Evolutionary conservation across 2,888 invertebrate species (phyloP).

Genomic region (Amphipyra berbera): DNA sequence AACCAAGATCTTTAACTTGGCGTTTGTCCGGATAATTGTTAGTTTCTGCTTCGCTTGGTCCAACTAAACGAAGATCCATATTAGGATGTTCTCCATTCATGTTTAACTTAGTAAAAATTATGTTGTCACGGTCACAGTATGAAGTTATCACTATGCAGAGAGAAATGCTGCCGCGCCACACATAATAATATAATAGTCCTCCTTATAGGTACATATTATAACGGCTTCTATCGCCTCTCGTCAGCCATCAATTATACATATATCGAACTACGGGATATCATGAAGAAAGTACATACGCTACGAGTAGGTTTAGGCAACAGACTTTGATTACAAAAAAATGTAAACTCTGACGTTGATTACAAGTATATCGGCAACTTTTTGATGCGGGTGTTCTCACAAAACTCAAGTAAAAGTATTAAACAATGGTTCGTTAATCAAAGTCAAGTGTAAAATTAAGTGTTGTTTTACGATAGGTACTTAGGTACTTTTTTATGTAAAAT

Average conservation of each 20-base stretch:
- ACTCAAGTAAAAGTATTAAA: conserved; percentile 16
- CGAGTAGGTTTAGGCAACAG: no score
- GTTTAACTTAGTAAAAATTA: no score
- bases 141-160: neutral
- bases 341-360: conserved; percentile 14
- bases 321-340: conserved; percentile 14
- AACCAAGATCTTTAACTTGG: no score
- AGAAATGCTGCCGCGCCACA: no score
- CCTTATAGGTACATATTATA: no score
- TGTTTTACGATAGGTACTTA: conserved; percentile 5
- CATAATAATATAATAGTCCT: neutral
- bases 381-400: conserved; percentile 16
- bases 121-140: no score
- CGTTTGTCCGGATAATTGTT: no score
- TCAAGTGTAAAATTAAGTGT: conserved; percentile 15
- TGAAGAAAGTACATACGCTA: neutral
- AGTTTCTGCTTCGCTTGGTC: no score
- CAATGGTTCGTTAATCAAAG: conserved; percentile 30
- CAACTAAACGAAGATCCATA: no score
- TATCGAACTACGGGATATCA: neutral
- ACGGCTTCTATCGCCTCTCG: neutral
- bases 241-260: conserved; percentile 9
- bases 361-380: conserved; percentile 12
- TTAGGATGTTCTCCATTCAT: no score
- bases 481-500: conserved; percentile 17